Conservation (phyloP, 2,888 invertebrate genomes). For the Fabriciana adippe region DNA sequence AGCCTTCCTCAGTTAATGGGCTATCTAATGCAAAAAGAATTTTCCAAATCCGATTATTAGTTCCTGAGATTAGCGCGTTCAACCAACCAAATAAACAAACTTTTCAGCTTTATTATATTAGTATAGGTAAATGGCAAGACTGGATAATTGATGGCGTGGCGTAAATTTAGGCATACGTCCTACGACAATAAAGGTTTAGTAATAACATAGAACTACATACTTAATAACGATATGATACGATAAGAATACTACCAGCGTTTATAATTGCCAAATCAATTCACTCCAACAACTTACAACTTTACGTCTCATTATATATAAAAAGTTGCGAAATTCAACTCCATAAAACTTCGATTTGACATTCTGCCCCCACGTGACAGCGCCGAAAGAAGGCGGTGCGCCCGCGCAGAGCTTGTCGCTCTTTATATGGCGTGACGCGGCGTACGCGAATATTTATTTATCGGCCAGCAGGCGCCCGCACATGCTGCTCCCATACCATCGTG, state of each 20-base stretch:
- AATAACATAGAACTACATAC: too few species aligned
- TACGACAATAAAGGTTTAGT: too few species aligned
- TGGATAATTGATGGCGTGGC: too few species aligned
- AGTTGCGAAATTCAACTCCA: conserved; percentile 26
- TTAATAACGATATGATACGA: not conserved
- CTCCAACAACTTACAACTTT: not conserved
- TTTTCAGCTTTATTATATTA: too few species aligned
- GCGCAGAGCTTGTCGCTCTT: conserved; percentile 57
- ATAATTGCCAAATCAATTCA: not conserved
- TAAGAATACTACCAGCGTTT: not conserved
- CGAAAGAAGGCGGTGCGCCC: conserved; percentile 47
- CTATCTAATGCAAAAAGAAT: too few species aligned
- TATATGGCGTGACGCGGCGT: conserved; percentile 61
- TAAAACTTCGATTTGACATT: conserved; percentile 48
- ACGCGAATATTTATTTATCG: conserved; percentile 68
- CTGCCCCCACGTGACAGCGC: conserved; percentile 54
- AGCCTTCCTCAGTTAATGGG: too few species aligned
- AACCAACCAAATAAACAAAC: too few species aligned
- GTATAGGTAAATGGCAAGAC: too few species aligned
- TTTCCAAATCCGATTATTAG: too few species aligned
- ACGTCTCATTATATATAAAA: conserved; percentile 1
- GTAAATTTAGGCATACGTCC: too few species aligned
- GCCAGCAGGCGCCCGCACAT: conserved; percentile 43
- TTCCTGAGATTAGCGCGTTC: too few species aligned
- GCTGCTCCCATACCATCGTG: conserved; percentile 8